Evolutionary conservation across 1,140 invertebrate genomes (phyloP).

Genomic region (Drosophila ambigua): DNA sequence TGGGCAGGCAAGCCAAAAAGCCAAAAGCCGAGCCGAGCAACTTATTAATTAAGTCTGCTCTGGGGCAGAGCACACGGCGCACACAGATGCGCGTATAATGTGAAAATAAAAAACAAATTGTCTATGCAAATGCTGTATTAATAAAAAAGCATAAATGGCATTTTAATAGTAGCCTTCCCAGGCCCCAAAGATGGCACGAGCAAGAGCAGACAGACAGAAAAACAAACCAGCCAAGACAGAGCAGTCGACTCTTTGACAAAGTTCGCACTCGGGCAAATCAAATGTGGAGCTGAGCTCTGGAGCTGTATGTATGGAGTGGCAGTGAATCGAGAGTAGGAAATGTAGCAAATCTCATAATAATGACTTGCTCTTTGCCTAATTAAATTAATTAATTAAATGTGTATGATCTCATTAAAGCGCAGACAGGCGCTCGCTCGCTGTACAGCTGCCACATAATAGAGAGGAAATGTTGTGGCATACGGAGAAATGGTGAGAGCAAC

Average conservation of each 20-base stretch:
- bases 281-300: constrained; percentile 42
- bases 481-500: neutral
- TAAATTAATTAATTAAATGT: constrained; percentile 80
- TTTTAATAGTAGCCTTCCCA: constrained; percentile 65
- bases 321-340: constrained; percentile 53
- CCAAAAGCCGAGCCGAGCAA: constrained; percentile 19
- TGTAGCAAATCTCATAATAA: constrained; percentile 59
- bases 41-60: constrained; percentile 79
- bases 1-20: constrained; percentile 71
- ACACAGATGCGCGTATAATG: constrained; percentile 26
- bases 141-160: constrained; percentile 74
- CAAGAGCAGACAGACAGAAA: neutral
- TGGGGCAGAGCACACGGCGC: constrained; percentile 18
- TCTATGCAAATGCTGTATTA: constrained; percentile 76
- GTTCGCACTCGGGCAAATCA: constrained; percentile 46
- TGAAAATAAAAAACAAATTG: constrained; percentile 59
- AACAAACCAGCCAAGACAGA: neutral
- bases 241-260: constrained; percentile 45
- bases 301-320: constrained; percentile 7
- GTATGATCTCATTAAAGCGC: constrained; percentile 69
- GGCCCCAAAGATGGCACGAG: constrained; percentile 52
- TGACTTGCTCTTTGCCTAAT: constrained; percentile 59
- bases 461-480: constrained; percentile 16
- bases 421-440: neutral
- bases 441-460: constrained; percentile 4